These are phyloP conservation scores for Seriola aureovittata DNA, from an alignment of 2,113 vertebrate genomes.

Conservation along the genomic window DNA sequence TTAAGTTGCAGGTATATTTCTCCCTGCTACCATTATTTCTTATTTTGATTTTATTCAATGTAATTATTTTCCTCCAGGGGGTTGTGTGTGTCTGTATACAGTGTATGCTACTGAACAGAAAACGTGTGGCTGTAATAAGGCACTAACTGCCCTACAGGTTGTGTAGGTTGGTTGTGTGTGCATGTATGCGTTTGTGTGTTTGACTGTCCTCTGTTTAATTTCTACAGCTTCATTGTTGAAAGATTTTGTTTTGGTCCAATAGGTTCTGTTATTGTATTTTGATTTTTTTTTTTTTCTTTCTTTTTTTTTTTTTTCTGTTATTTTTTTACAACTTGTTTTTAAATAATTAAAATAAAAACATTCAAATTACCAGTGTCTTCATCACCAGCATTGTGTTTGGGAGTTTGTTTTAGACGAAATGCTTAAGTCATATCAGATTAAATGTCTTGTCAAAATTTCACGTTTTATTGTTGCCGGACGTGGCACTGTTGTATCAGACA, in stretches of 20 bases:
- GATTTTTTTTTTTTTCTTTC: conserved; percentile 83
- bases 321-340: conserved; percentile 98
- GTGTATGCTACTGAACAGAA: conserved; percentile 69
- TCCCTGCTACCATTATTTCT: conserved; percentile 56
- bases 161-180: conserved; percentile 60
- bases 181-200: conserved; percentile 56
- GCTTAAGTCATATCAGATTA: neutral
- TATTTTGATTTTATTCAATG: conserved; percentile 58
- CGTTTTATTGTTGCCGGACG: too few relatives aligned
- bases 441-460: neutral
- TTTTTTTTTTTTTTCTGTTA: conserved; percentile 82
- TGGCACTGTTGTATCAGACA: neutral
- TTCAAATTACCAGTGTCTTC: conserved; percentile 73
- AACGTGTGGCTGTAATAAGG: conserved; percentile 54
- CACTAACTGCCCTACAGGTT: conserved; percentile 49
- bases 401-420: neutral
- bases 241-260: conserved; percentile 41
- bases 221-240: conserved; percentile 46
- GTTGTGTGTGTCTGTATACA: conserved; percentile 66
- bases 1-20: conserved; percentile 70
- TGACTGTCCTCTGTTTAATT: conserved; percentile 53
- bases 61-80: conserved; percentile 54
- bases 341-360: conserved; percentile 93
- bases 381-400: neutral
- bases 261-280: conserved; percentile 84